Conservation (phyloP, 2,888 invertebrate species). For the Cyclophora punctaria region DNA sequence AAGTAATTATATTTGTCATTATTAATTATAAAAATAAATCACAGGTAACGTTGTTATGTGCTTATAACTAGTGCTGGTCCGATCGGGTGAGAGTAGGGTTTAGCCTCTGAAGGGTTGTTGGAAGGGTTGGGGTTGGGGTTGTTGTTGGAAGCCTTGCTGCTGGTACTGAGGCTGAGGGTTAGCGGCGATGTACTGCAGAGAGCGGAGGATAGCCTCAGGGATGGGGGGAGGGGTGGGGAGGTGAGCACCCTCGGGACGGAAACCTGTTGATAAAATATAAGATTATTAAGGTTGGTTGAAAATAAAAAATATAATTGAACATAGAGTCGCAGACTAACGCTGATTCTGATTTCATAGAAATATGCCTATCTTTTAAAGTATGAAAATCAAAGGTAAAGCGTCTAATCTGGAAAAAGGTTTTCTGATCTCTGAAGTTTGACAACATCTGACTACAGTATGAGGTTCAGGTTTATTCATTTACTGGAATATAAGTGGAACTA, state of each 20-base stretch:
- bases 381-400: too few relatives aligned
- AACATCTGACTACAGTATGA: too few relatives aligned
- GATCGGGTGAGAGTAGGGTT: constrained; percentile 10
- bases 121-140: constrained; percentile 14
- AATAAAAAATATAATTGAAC: constrained; percentile 1
- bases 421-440: too few relatives aligned
- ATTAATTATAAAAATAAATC: constrained; percentile 48
- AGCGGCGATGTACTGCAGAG: constrained; percentile 60
- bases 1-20: constrained; percentile 8
- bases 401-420: too few relatives aligned
- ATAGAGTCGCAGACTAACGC: not conserved
- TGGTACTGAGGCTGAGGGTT: constrained; percentile 50
- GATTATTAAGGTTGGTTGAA: constrained; percentile 8
- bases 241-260: constrained; percentile 76
- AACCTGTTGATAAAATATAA: constrained; percentile 49
- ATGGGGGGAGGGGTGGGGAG: constrained; percentile 78
- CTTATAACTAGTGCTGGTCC: constrained; percentile 28
- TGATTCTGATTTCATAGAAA: too few relatives aligned
- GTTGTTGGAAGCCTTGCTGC: constrained; percentile 25
- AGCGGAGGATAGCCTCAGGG: constrained; percentile 73
- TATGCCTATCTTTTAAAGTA: too few relatives aligned
- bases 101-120: constrained; percentile 52
- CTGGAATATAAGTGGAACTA: too few relatives aligned
- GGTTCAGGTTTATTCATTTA: too few relatives aligned
- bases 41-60: constrained; percentile 54